These are phyloP conservation scores for Anableps anableps DNA, from an alignment of 2,797 vertebrate genomes.

Conservation along the genomic window DNA sequence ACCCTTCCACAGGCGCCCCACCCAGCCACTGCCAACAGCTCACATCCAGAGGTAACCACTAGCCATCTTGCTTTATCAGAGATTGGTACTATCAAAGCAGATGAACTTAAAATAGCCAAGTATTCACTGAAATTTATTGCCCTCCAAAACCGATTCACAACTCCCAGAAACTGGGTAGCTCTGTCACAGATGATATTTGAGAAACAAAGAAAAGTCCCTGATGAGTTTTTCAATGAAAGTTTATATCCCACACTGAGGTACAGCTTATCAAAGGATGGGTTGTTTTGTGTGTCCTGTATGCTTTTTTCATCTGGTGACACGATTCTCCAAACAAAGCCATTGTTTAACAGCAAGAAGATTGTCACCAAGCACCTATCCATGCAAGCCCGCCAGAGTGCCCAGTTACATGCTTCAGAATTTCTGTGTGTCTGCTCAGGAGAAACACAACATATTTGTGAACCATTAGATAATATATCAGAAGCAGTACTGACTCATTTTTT, in stretches of 20 bases:
- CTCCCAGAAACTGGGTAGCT: neutral
- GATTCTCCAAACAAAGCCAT: neutral
- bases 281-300: neutral
- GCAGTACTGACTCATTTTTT: too few species aligned
- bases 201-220: neutral
- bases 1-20: too few species aligned
- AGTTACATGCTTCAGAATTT: too few species aligned
- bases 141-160: neutral
- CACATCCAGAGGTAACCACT: neutral
- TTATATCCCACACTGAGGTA: neutral
- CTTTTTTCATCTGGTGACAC: slow-evolving; percentile 1
- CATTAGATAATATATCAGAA: too few species aligned
- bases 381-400: too few species aligned
- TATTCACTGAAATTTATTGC: neutral
- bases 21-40: too few species aligned
- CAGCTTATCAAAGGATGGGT: neutral
- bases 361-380: too few species aligned
- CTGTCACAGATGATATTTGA: neutral
- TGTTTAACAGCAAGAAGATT: neutral
- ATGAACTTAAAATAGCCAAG: neutral
- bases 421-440: too few species aligned
- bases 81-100: neutral
- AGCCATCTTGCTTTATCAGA: neutral
- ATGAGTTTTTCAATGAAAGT: slow-evolving; percentile 1
- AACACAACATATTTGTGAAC: too few species aligned